phyloP scores from a whole-genome alignment of 2,888 invertebrate species.

The Helicoverpa assulta region DNA sequence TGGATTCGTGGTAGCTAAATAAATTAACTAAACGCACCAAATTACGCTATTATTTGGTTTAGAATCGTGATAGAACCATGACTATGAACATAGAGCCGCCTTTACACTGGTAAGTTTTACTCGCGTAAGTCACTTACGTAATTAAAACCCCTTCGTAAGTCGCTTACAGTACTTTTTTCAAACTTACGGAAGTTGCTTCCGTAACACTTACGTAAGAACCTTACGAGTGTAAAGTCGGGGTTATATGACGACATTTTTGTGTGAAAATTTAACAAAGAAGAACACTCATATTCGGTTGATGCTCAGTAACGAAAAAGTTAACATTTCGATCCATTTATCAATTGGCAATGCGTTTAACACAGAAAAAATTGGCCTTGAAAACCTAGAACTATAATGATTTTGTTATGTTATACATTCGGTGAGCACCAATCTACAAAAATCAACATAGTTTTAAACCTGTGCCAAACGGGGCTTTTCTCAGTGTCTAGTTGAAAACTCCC shows the following conservation, averaged over 20 bases:
- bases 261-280: conserved; percentile 25
- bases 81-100: conserved; percentile 21
- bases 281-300: conserved; percentile 4
- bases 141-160: too few relatives aligned
- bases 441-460: conserved; percentile 11
- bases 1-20: conserved; percentile 69
- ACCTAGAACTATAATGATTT: neutral
- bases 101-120: too few relatives aligned
- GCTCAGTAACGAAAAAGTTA: neutral
- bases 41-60: conserved; percentile 75
- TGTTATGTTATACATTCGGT: neutral
- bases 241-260: conserved; percentile 18
- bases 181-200: too few relatives aligned
- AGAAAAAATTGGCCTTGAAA: too few relatives aligned
- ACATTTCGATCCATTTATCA: neutral
- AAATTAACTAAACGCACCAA: conserved; percentile 71
- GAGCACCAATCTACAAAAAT: neutral
- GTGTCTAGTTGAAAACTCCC: conserved; percentile 4
- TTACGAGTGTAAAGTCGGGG: neutral
- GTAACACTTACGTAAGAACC: too few relatives aligned
- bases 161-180: too few relatives aligned
- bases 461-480: conserved; percentile 7
- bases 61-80: conserved; percentile 56
- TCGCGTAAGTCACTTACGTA: too few relatives aligned
- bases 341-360: neutral